Conservation (phyloP, 2,888 invertebrate species). For the Sycophila texana region DNA sequence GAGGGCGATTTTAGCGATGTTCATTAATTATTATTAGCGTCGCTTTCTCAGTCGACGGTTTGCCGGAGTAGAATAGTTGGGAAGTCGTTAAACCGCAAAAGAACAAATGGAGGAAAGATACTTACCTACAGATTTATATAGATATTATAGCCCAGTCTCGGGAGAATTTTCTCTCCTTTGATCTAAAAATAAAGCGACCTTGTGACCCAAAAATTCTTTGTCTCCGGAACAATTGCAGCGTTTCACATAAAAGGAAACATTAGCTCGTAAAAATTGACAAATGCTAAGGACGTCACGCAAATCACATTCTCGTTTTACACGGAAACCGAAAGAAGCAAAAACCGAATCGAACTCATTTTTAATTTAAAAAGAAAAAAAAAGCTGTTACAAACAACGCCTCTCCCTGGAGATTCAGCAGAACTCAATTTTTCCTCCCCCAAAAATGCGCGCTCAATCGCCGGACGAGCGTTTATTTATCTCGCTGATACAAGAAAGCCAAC, state of each 20-base stretch:
- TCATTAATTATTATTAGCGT: constrained; percentile 23
- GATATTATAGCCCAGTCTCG: constrained; percentile 4
- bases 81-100: constrained; percentile 7
- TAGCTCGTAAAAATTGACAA: no score
- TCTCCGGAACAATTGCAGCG: no score
- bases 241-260: background rate
- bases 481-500: background rate
- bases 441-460: background rate
- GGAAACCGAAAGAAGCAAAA: no score
- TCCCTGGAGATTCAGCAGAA: background rate
- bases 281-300: no score
- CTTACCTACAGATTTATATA: background rate
- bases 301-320: no score
- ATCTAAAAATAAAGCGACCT: background rate
- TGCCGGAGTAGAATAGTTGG: constrained; percentile 8
- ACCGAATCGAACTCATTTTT: no score
- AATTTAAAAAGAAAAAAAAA: no score
- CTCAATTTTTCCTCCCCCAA: background rate
- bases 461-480: background rate
- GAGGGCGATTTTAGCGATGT: constrained; percentile 17
- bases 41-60: background rate
- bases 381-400: background rate
- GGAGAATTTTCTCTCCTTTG: constrained; percentile 21
- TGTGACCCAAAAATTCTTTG: no score
- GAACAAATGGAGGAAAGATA: constrained; percentile 12